Base-by-base conservation (phyloP, 2,888 invertebrate species). In the Thymelicus sylvestris region DNA sequence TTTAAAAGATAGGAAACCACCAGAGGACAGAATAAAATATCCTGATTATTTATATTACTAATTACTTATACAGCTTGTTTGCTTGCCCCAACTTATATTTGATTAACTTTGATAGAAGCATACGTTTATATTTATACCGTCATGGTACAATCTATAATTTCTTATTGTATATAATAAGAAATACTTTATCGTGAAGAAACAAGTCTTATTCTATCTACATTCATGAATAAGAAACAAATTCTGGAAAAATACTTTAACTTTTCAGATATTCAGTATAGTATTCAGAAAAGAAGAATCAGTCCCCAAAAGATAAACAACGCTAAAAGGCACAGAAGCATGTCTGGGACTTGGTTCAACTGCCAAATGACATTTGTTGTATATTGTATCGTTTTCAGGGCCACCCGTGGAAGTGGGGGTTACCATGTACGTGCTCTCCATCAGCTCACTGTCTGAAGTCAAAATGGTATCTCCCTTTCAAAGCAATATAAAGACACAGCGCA, bases 351-450 rank as follows among this genome's bases (percentile, higher is more conserved):
- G 48, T 64, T 52, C 71, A 66, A 71, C 61, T 66, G 72, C 71
- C 52, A 74, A 69, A 72, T 79, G 77, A 76, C 76, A 80, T 80
- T 72, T 76, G 71, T 82, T 87, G 82, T 89, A 81, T 88, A 80
- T 89, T 91, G 80, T 92, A 83, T 91, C 89, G 83, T 90, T 95
- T 95, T 94, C 95, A 96, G 96, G 96, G 94, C 95, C 95, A 90
- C 96, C 97, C 83, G 97, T 97, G 90, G 96, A 96, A 93, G 97
- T 97, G 89, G 96, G 96, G 88, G 96, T 97, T 91, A 97, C 97
- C 92, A 96, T 97, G 95, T 96, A 97, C 95, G 97, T 97, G 93
- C 96, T 97, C 92, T 96, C 96, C 93, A 97, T 97, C 95, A 96
- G 96, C 94, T 96, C 97, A 87, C 96, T 97, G 87, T 97, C 97